Evolutionary conservation across 1,140 invertebrate species (phyloP).

Genomic region (Lerema accius): DNA sequence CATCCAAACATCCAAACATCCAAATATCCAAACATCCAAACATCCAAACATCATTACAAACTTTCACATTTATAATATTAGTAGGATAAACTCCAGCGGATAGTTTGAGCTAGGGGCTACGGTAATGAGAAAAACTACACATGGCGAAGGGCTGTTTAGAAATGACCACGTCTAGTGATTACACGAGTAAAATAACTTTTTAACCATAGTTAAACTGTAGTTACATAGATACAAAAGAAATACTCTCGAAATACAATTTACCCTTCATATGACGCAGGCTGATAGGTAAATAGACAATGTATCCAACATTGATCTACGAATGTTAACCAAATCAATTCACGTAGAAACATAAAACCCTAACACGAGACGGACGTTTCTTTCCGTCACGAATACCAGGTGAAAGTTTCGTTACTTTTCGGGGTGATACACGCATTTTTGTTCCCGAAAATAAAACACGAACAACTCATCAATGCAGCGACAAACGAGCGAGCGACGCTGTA

Average conservation of each 20-base stretch:
- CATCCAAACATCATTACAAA: too few relatives aligned
- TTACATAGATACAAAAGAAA: too few relatives aligned
- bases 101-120: constrained; percentile 19
- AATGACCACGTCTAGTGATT: background rate
- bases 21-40: too few relatives aligned
- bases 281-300: too few relatives aligned
- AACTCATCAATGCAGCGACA: constrained; percentile 66
- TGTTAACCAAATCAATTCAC: constrained; percentile 9
- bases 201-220: too few relatives aligned
- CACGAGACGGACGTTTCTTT: background rate
- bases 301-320: background rate
- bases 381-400: constrained; percentile 25
- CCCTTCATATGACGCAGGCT: too few relatives aligned
- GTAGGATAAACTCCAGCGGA: constrained; percentile 8
- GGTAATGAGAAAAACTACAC: constrained; percentile 6
- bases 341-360: constrained; percentile 7
- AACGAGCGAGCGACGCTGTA: constrained; percentile 67
- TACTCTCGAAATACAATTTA: too few relatives aligned
- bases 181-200: too few relatives aligned
- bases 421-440: constrained; percentile 41
- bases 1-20: too few relatives aligned
- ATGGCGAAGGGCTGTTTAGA: background rate
- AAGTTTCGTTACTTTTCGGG: constrained; percentile 39
- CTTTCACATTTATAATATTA: too few relatives aligned
- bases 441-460: constrained; percentile 52